phyloP scores from a whole-genome alignment of 2,888 invertebrate species.

The Hirtodrosophila confusa region DNA sequence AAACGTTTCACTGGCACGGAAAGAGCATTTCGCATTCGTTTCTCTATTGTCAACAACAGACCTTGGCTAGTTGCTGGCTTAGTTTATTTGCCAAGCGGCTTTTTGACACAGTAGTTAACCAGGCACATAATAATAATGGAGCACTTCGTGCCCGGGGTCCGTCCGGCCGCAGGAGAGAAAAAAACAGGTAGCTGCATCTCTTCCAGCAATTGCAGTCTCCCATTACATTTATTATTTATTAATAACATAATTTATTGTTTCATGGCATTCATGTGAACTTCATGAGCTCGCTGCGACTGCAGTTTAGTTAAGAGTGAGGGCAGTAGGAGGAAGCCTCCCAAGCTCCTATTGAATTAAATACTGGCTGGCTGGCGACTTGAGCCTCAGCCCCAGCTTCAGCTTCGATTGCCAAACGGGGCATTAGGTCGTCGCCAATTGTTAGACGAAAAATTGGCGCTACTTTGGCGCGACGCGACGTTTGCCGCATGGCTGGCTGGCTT shows the following conservation, averaged over 20 bases:
- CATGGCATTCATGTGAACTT: slow-evolving; percentile 82
- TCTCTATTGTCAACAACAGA: too few relatives aligned
- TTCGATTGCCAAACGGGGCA: slow-evolving; percentile 82
- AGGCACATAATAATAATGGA: slow-evolving; percentile 73
- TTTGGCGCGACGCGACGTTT: slow-evolving; percentile 63
- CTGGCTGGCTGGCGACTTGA: slow-evolving; percentile 14
- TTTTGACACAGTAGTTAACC: slow-evolving; percentile 77
- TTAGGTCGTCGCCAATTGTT: slow-evolving; percentile 82
- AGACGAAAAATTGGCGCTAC: slow-evolving; percentile 80
- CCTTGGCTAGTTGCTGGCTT: slow-evolving; percentile 33
- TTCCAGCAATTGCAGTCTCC: slow-evolving; percentile 71
- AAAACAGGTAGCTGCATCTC: slow-evolving; percentile 74
- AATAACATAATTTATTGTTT: slow-evolving; percentile 84
- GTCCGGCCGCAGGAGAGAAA: slow-evolving; percentile 2
- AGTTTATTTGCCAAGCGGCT: slow-evolving; percentile 74
- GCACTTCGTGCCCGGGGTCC: slow-evolving; percentile 44
- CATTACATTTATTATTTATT: slow-evolving; percentile 84
- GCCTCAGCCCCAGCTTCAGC: slow-evolving; percentile 27
- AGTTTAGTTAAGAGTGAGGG: background rate
- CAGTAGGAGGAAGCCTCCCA: slow-evolving; percentile 21
- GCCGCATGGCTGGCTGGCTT: slow-evolving; percentile 14
- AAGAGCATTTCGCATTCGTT: too few relatives aligned
- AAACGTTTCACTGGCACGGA: background rate
- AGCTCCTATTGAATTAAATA: slow-evolving; percentile 75
- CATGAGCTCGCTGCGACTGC: slow-evolving; percentile 45